phyloP scores from a whole-genome alignment of 2,113 vertebrate genomes.

The Cyanocitta stelleri region DNA sequence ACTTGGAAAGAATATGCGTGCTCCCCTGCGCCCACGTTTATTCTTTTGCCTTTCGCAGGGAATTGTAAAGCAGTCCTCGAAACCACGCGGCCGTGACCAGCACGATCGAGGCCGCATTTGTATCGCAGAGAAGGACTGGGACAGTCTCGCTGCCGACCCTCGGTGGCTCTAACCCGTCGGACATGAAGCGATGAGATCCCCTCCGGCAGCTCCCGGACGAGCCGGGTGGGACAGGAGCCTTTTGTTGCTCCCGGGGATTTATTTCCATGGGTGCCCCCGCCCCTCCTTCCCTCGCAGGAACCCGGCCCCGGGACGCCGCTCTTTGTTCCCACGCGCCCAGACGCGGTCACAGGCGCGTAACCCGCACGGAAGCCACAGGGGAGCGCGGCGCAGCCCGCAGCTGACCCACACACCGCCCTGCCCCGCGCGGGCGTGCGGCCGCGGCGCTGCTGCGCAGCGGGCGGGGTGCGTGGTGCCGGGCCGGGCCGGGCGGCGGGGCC shows the following conservation, averaged over 20 bases:
- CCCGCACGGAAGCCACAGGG: rapidly evolving
- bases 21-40: background rate
- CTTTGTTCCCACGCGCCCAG: background rate
- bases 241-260: background rate
- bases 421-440: background rate
- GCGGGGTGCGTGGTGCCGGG: too few species aligned
- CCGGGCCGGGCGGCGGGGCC: too few species aligned
- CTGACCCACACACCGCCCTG: background rate
- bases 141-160: background rate
- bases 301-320: background rate
- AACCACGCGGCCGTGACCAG: background rate
- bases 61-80: background rate
- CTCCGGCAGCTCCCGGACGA: background rate
- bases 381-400: background rate
- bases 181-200: background rate
- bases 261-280: background rate
- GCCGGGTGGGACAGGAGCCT: background rate
- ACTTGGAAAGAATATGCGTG: background rate
- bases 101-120: background rate
- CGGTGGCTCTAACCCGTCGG: too few species aligned
- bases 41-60: background rate
- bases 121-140: rapidly evolving
- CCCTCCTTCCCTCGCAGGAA: background rate
- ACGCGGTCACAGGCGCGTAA: background rate
- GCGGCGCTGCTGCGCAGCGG: background rate